These are phyloP conservation scores for Loripinus fragilis DNA, from an alignment of 2,888 invertebrate species.

Conservation along the genomic window DNA sequence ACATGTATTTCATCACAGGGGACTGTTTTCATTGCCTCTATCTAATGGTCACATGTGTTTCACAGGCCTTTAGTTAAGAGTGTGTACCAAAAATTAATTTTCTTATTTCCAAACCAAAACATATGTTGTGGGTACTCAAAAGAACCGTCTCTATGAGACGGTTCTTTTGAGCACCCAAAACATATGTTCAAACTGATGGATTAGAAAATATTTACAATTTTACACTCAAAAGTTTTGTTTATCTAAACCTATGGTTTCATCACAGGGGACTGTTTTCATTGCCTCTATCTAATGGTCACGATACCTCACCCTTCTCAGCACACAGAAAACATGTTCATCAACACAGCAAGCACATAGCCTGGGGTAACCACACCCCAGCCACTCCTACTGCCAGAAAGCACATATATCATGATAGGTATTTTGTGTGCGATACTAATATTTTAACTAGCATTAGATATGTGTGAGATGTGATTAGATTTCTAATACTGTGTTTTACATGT, in stretches of 20 bases:
- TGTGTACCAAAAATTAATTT: too few relatives aligned
- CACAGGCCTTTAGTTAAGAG: too few relatives aligned
- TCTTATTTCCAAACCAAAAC: too few relatives aligned
- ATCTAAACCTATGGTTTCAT: too few relatives aligned
- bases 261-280: slow-evolving; percentile 28
- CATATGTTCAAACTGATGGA: too few relatives aligned
- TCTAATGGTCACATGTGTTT: slow-evolving; percentile 52
- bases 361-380: not conserved
- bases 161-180: too few relatives aligned
- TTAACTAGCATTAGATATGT: not conserved
- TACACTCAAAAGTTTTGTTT: too few relatives aligned
- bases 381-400: not conserved
- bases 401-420: slow-evolving; percentile 1
- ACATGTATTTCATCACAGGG: slow-evolving; percentile 10
- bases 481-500: too few relatives aligned
- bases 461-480: too few relatives aligned
- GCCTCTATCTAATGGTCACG: slow-evolving; percentile 49
- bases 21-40: slow-evolving; percentile 35
- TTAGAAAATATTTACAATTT: too few relatives aligned
- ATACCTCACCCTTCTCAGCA: slow-evolving; percentile 27
- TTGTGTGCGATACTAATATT: not conserved
- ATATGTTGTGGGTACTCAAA: too few relatives aligned
- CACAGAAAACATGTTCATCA: slow-evolving; percentile 54
- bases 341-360: slow-evolving; percentile 20
- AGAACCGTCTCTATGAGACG: too few relatives aligned